Base-by-base conservation (phyloP, 2,113 vertebrate species). In the Falco punctatus region DNA sequence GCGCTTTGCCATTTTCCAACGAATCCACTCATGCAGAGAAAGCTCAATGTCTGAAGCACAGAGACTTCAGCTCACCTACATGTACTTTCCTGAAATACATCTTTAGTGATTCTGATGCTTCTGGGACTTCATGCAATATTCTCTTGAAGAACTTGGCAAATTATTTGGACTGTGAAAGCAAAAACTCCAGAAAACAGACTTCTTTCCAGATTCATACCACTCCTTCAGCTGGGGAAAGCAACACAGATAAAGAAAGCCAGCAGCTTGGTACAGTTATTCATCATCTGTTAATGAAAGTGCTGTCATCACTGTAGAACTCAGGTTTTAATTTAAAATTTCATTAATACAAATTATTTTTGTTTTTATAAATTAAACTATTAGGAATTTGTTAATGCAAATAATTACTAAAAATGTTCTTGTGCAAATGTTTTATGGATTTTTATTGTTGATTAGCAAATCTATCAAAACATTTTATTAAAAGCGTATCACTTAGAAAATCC, bases 1-100 rank as follows among this genome's bases (percentile, higher is more conserved):
- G 15, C 0, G 0, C 17, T 65, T 24, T 61, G 14, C 24, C 55
- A 15, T 30, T 69, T 81, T 65, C 49, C 24, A 61, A 46, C 2
- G 19, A 17, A 40, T 20, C 16, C 13, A 20, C 59, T 74, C 23
- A 28, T 2, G 2, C 27, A 33, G 15, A 40, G 55, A 59, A 73
- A 61, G 17, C 48, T 89, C 38, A 21, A 67, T 72, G 18, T 21
- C 24, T 69, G 4, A 62, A 61, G 22, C 8, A 26, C 15, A 22
- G 7, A 40, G 12, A 6, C 22, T 46, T 86, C 22, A 44, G 13
- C 7, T 85, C 23, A 46, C 55, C 44, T 46, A 26, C 10, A 13
- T 27, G 8, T 5, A 46, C 15, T 23, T 84, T 38, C 19, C 49
- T 42, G 32, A 90, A 81, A 65, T 11, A 81, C 1, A 27, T 10